Evolutionary conservation across 2,113 vertebrate genomes (phyloP).

Genomic region (Saguinus midas): DNA sequence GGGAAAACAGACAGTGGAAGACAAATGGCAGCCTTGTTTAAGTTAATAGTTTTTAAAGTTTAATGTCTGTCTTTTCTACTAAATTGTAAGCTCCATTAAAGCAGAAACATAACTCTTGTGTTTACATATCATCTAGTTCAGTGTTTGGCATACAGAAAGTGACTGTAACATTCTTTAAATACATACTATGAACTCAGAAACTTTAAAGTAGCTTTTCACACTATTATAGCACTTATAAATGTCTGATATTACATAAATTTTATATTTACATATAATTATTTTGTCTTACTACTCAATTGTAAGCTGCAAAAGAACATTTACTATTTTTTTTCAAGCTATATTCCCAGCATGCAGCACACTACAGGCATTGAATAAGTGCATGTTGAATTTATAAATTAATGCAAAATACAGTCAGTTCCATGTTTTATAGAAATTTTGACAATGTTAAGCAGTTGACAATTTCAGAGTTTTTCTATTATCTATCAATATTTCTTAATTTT

Average conservation of each 20-base stretch:
- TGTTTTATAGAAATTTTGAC: neutral
- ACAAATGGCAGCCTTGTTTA: neutral
- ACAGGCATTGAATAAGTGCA: neutral
- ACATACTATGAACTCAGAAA: neutral
- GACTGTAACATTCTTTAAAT: neutral
- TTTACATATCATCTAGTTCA: neutral
- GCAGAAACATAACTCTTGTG: neutral
- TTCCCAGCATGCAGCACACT: neutral
- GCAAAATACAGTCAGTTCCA: neutral
- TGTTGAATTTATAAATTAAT: neutral
- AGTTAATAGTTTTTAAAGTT: neutral
- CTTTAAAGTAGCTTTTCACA: neutral
- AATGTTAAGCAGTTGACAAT: neutral
- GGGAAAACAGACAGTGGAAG: neutral
- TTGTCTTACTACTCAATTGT: neutral
- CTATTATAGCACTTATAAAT: neutral
- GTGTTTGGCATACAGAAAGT: neutral
- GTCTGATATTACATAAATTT: neutral
- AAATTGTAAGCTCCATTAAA: neutral
- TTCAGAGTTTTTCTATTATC: neutral
- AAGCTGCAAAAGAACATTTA: neutral
- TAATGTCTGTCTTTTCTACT: neutral
- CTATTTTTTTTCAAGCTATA: neutral
- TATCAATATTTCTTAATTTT: neutral
- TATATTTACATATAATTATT: neutral